Conservation (phyloP, 2,888 invertebrate genomes). For the Cordilura impudica region DNA sequence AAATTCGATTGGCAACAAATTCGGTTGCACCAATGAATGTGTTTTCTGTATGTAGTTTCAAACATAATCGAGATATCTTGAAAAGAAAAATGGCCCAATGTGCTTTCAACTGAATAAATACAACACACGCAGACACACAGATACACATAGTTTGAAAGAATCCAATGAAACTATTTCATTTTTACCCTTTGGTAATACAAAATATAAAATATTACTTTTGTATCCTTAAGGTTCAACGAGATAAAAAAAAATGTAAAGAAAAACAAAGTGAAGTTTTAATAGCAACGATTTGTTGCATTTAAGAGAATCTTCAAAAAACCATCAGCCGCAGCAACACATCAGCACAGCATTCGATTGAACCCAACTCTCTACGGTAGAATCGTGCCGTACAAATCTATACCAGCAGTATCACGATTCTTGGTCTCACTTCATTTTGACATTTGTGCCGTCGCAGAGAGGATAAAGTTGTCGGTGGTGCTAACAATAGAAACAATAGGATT, state of each 20-base stretch:
- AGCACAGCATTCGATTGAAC: neutral
- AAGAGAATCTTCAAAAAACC: slow-evolving; percentile 60
- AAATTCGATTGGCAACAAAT: too few relatives aligned
- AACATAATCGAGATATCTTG: too few relatives aligned
- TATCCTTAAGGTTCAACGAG: slow-evolving; percentile 46
- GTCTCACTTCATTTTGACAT: slow-evolving; percentile 60
- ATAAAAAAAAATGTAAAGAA: slow-evolving; percentile 12
- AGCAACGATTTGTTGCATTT: slow-evolving; percentile 62
- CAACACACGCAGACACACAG: too few relatives aligned
- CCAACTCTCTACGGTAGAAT: slow-evolving; percentile 60
- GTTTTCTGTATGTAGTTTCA: too few relatives aligned
- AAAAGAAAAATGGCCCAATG: too few relatives aligned
- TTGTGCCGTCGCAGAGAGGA: slow-evolving; percentile 50
- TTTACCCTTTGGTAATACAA: slow-evolving; percentile 44
- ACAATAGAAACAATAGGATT: slow-evolving; percentile 57
- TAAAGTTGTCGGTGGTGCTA: slow-evolving; percentile 49
- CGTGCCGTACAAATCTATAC: slow-evolving; percentile 74
- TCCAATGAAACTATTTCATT: slow-evolving; percentile 28
- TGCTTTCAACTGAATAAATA: neutral
- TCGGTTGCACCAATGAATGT: too few relatives aligned
- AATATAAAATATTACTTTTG: slow-evolving; percentile 60
- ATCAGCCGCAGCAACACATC: slow-evolving; percentile 49
- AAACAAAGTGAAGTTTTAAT: slow-evolving; percentile 61
- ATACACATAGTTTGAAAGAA: slow-evolving; percentile 39
- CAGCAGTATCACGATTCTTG: slow-evolving; percentile 73